Evolutionary conservation across 2,113 vertebrate species (phyloP).

Genomic region (Vimba vimba): DNA sequence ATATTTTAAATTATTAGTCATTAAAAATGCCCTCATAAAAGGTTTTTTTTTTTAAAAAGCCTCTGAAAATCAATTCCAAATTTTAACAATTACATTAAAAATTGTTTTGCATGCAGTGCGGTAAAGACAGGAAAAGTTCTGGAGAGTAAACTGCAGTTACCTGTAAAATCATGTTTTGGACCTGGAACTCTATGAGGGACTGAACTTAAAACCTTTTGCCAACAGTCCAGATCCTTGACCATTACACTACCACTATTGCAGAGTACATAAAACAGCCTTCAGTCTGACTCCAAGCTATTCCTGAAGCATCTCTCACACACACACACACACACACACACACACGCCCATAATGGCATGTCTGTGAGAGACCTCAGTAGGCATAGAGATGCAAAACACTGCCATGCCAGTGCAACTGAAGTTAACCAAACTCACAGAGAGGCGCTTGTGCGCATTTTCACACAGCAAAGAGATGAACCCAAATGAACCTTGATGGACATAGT

Average conservation of each 20-base stretch:
- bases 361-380: not conserved
- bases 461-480: not conserved
- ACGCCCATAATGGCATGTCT: not conserved
- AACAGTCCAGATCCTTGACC: not conserved
- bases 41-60: too few relatives aligned
- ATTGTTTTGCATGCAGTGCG: too few relatives aligned
- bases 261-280: not conserved
- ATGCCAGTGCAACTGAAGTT: not conserved
- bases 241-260: not conserved
- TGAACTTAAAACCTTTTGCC: not conserved
- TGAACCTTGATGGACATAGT: conserved; percentile 10
- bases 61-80: too few relatives aligned
- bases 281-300: not conserved
- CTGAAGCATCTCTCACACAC: not conserved
- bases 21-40: too few relatives aligned
- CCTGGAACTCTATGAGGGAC: not conserved
- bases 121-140: not conserved
- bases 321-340: not conserved
- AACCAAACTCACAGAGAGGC: not conserved
- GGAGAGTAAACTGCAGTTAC: not conserved
- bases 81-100: too few relatives aligned
- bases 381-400: not conserved
- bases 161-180: not conserved
- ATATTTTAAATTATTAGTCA: not conserved
- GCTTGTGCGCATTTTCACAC: conserved; percentile 58